Conservation (phyloP, 1,140 invertebrate species). For the Copidosoma floridanum region DNA sequence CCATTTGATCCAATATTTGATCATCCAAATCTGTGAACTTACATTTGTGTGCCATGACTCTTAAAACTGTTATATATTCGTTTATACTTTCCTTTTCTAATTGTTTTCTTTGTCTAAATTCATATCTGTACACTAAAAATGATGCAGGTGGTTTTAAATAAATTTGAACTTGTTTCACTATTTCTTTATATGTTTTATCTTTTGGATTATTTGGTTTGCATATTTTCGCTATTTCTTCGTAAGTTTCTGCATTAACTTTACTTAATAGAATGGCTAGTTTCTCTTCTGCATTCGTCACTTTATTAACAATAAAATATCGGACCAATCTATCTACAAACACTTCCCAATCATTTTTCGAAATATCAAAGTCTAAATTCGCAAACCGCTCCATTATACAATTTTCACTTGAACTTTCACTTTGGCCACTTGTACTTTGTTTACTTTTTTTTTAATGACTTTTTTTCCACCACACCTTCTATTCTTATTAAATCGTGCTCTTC, state of each 20-base stretch:
- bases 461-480: too few relatives aligned
- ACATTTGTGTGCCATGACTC: not conserved
- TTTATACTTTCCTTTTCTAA: not conserved
- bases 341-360: not conserved
- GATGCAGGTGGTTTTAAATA: not conserved
- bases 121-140: not conserved
- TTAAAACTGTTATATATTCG: not conserved
- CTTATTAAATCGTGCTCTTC: too few relatives aligned
- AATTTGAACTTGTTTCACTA: not conserved
- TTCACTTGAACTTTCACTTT: too few relatives aligned
- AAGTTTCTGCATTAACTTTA: not conserved
- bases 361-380: slow-evolving; percentile 1
- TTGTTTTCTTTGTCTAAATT: not conserved
- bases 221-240: not conserved
- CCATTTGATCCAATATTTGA: slow-evolving; percentile 2
- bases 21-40: not conserved
- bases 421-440: too few relatives aligned
- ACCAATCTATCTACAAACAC: not conserved
- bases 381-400: not conserved
- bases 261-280: not conserved
- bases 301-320: slow-evolving; percentile 1
- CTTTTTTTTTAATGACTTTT: too few relatives aligned
- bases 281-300: not conserved
- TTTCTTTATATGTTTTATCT: too few relatives aligned
- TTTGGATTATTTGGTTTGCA: too few relatives aligned